Base-by-base conservation (phyloP, 2,888 invertebrate genomes). In the Chalcosyrphus nemorum region DNA sequence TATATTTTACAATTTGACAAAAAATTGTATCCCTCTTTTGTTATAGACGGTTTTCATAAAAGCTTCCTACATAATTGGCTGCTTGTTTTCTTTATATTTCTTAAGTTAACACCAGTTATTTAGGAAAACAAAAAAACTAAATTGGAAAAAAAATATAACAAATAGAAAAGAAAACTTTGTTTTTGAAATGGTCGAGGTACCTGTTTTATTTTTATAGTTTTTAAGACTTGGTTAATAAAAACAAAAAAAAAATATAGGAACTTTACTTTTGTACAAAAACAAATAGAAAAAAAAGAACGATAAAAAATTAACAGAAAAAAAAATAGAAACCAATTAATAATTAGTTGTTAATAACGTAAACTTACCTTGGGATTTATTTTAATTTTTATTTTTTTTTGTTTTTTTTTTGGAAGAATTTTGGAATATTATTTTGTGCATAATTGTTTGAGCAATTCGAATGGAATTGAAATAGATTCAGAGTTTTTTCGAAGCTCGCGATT, bases 321-420 rank as follows among this genome's bases (percentile, higher is more conserved):
- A 68, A 72, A 85, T 85, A 87, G 86, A 87, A 86, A 84, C 88
- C 88, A 88, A 89, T 88, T 88, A 71, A 66, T 88, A 71, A 66
- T 71, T 43, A 54, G 66, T 71, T 72, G 71, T 89, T 89, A 87
- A 88, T 87, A 87, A 88, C 89, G 88, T 87, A 88, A 89, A 91
- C 90, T 90, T 90, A 90, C 91, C 91, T 91, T 89, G 88, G 87
- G 82, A 86, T 87, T 32, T 19, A 29, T 87, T 88, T 87, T n/a
- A n/a, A n/a, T n/a, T n/a, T n/a, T 88, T 85, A 74, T 59, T 66
- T 66, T n/a, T n/a, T n/a, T n/a, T n/a, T 78, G 82, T 81, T 77
- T 63, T 72, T 77, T 72, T 82, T 87, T 82, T 86, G 76, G 86
- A 68, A 84, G 86, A 86, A 81, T 86, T n/a, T 86, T 87, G 52